Evolutionary conservation across 2,888 invertebrate genomes (phyloP), one percentile per base, ranked within the genome.

Genomic region (Drosophila yooni): DNA sequence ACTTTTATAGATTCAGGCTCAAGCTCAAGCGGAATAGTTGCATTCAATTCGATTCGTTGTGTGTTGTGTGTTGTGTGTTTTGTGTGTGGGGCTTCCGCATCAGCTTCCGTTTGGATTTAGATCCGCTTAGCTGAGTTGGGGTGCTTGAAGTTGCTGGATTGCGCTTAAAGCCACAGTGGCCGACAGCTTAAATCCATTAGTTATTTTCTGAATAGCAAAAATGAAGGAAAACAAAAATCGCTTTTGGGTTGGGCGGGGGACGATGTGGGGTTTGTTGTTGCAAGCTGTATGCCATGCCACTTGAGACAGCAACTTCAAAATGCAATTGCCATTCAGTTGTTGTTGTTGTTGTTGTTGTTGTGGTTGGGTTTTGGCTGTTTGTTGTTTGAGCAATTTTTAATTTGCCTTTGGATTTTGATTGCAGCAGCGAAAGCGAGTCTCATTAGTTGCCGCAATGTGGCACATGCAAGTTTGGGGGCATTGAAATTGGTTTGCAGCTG

Each of bases 281-380:
- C 46, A 46, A 2, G 21, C 11, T 34, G 60, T 27, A 36, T 53
- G 48, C 33, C 27, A 33, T 51, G 62, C 82, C 79, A 80, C 79
- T 80, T 80, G 79, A 80, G 79, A 82, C 79, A 71, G 66, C 72
- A 81, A 80, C 83, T 81, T 81, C 73, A 81, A 83, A 82, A 83
- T 83, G 80, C 82, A 80, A 80, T 80, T 76, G 76, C 76, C 54
- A 36, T 63, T 63, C 51, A 50, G 54, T 43, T 61, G 38, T n/a
- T n/a, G n/a, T n/a, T n/a, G n/a, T n/a, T n/a, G n/a, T n/a, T 60
- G 70, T 48, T 48, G 56, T 33, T 56, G 46, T 25, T 38, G 15
- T 33, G 61, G 57, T 27, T 38, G 56, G 53, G 72, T 72, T 71
- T 63, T 76, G 33, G 43, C 40, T 46, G 31, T 70, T 81, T 76